phyloP scores from a whole-genome alignment of 2,888 invertebrate species.

The Meiosimyza decipiens region DNA sequence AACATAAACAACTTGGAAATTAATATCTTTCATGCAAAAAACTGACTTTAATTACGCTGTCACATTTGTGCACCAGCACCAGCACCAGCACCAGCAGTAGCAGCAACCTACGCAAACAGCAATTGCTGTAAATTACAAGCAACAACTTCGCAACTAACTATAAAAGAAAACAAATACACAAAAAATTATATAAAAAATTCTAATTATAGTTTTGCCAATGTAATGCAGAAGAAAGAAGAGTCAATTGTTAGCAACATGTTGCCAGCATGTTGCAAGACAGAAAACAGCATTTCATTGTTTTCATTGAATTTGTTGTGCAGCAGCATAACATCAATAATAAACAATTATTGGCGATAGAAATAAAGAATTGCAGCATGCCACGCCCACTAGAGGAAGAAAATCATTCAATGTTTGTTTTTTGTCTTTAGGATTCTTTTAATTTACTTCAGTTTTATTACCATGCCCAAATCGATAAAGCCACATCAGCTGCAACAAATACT shows the following conservation, averaged over 20 bases:
- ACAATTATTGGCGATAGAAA: conserved; percentile 28
- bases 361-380: conserved; percentile 18
- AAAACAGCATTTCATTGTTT: neutral
- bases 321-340: conserved; percentile 8
- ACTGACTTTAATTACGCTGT: conserved; percentile 32
- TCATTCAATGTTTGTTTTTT: too few relatives aligned
- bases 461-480: neutral
- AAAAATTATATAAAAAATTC: neutral
- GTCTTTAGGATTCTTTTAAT: neutral
- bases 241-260: neutral
- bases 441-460: neutral
- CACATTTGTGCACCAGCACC: conserved; percentile 18
- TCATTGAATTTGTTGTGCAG: neutral
- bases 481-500: neutral
- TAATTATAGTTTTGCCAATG: conserved; percentile 16
- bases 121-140: neutral
- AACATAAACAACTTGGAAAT: neutral
- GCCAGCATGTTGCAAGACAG: neutral
- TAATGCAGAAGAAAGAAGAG: neutral
- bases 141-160: neutral
- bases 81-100: too few relatives aligned
- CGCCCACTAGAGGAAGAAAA: neutral
- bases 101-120: neutral
- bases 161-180: neutral
- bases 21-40: neutral